These are phyloP conservation scores for Acanthococcus lagerstroemiae DNA, from an alignment of 2,888 invertebrate genomes.

Conservation along the genomic window DNA sequence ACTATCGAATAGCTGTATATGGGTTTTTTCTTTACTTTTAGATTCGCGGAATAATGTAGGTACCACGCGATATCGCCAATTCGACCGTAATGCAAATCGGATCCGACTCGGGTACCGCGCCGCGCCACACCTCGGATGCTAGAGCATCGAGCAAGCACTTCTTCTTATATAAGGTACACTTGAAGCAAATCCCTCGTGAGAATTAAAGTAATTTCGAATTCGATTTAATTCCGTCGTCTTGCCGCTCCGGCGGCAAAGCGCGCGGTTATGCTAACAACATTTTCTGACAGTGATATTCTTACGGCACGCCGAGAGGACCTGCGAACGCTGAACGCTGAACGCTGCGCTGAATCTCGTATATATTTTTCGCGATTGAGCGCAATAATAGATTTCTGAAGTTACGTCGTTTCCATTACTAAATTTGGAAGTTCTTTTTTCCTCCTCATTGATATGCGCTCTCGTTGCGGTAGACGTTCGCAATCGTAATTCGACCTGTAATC, in stretches of 20 bases:
- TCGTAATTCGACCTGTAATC: constrained; percentile 22
- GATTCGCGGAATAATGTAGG: neutral
- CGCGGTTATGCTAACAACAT: constrained; percentile 27
- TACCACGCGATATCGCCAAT: constrained; percentile 16
- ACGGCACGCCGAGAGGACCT: constrained; percentile 1
- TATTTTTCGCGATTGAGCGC: constrained; percentile 25
- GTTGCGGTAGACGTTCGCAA: constrained; percentile 15
- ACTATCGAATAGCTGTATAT: too few relatives aligned
- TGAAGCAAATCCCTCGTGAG: constrained; percentile 25
- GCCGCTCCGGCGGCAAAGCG: neutral
- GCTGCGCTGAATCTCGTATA: constrained; percentile 12
- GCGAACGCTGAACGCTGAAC: neutral
- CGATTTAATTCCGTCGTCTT: constrained; percentile 25
- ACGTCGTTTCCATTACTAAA: constrained; percentile 26
- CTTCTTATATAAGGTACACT: neutral
- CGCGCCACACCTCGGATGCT: neutral
- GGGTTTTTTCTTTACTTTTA: too few relatives aligned
- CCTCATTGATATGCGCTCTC: constrained; percentile 3
- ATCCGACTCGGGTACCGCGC: constrained; percentile 7
- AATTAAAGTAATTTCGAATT: constrained; percentile 30
- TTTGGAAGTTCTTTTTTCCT: constrained; percentile 11
- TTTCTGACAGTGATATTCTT: constrained; percentile 25
- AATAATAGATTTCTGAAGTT: constrained; percentile 26
- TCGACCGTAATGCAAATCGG: constrained; percentile 27
- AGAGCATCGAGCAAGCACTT: too few relatives aligned